Percentiles rank a stretch among this genome's conserved stretches.
Evolutionary conservation across 2,888 invertebrate genomes (phyloP).

Genomic region (Zaprionus bogoriensis): DNA sequence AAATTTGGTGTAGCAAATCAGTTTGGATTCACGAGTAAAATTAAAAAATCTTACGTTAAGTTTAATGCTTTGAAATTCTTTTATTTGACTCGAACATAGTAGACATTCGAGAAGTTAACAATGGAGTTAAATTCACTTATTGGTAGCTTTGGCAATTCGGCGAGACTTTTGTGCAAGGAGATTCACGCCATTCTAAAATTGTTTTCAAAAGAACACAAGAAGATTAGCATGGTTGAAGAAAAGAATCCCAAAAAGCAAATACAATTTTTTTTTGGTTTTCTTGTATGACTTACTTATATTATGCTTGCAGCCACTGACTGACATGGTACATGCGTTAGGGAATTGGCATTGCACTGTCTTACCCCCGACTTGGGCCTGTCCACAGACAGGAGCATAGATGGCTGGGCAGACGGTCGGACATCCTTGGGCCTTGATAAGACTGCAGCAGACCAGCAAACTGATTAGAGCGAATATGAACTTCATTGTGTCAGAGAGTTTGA

Average conservation of each 20-base stretch:
- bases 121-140: not conserved
- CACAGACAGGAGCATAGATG: constrained; percentile 20
- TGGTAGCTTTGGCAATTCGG: not conserved
- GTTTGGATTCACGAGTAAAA: too few species aligned
- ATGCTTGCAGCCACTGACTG: constrained; percentile 3
- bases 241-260: not conserved
- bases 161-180: not conserved
- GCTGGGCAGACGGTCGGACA: constrained; percentile 23
- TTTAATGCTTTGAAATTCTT: too few species aligned
- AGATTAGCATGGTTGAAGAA: not conserved
- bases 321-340: constrained; percentile 17
- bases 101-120: too few species aligned
- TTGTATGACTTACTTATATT: constrained; percentile 10
- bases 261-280: too few species aligned
- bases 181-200: not conserved
- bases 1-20: too few species aligned
- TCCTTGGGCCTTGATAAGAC: not conserved
- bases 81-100: too few species aligned
- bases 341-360: constrained; percentile 18
- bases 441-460: constrained; percentile 22
- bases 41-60: too few species aligned
- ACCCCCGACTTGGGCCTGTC: constrained; percentile 14
- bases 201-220: not conserved
- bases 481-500: not conserved
- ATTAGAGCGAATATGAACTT: constrained; percentile 2